Percentiles rank a stretch among this genome's conserved stretches.
These are phyloP conservation scores for Cyprinodon variegatus DNA, from an alignment of 2,113 vertebrate species.

Conservation along the genomic window DNA sequence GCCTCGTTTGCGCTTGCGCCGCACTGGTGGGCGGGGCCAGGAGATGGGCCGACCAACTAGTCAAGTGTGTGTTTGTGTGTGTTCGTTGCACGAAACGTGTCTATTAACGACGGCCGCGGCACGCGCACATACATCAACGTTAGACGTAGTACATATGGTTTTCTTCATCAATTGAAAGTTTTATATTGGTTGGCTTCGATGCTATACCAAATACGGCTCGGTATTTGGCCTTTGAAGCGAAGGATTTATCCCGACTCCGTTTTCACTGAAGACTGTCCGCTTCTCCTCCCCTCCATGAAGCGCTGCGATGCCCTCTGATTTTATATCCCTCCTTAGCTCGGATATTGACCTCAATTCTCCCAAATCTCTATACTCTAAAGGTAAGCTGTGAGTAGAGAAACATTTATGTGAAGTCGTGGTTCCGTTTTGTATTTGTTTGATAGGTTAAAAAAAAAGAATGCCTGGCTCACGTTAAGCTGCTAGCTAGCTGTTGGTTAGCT, in stretches of 20 bases:
- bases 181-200: slow-evolving; percentile 42
- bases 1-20: slow-evolving; percentile 51
- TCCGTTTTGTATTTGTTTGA: not conserved
- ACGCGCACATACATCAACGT: slow-evolving; percentile 45
- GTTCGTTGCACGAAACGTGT: slow-evolving; percentile 62
- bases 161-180: slow-evolving; percentile 49
- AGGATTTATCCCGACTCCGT: slow-evolving; percentile 57
- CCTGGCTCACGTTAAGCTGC: slow-evolving; percentile 57
- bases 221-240: slow-evolving; percentile 56
- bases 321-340: slow-evolving; percentile 93
- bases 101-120: slow-evolving; percentile 39
- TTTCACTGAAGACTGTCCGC: slow-evolving; percentile 72
- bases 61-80: slow-evolving; percentile 55
- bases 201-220: slow-evolving; percentile 39
- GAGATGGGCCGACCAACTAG: slow-evolving; percentile 57
- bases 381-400: slow-evolving; percentile 75
- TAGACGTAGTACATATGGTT: slow-evolving; percentile 39
- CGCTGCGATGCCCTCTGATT: slow-evolving; percentile 96
- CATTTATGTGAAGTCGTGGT: not conserved
- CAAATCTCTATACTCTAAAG: slow-evolving; percentile 93
- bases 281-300: slow-evolving; percentile 80
- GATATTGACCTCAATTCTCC: slow-evolving; percentile 95
- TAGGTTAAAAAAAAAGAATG: slow-evolving; percentile 19
- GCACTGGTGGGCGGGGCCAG: not conserved
- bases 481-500: slow-evolving; percentile 70